Base-by-base conservation (phyloP, 2,797 vertebrate species). In the Poecilia velifera region DNA sequence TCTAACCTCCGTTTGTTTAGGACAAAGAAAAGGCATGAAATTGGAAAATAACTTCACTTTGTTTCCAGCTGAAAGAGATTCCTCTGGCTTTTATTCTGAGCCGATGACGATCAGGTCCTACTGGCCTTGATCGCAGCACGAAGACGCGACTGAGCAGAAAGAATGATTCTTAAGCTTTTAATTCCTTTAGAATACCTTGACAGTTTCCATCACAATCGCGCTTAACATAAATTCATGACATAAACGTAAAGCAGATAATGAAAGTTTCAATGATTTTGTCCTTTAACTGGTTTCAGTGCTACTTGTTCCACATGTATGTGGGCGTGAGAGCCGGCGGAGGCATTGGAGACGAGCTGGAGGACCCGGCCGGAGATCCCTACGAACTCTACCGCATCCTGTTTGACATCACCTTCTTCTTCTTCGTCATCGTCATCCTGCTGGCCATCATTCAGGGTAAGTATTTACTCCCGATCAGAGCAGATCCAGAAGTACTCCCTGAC, bases 371-470 rank as follows among this genome's bases (percentile, higher is more conserved):
- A 55, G 98, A 99, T 86, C 97, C 98, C 28, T 99, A 97, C 0
- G 98, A 99, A 92, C 97, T 99, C 90, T 99, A 98, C 89, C 97
- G 98, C 86, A 99, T 99, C 86, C 96, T 99, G 91, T 99, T 99
- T 34, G 98, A 99, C 94, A 99, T 99, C 91, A 99, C 98, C n/a
- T 99, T 99, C 95, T 99, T 99, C 96, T 99, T 99, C 96, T 99
- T 99, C 1, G 98, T 99, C 91, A 99, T 99, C n/a, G 98, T 99
- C 95, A 99, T 99, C 93, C 93, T 99, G 82, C 92, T 99, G 94
- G 98, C 98, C 92, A 99, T 99, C 93, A 99, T 99, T 94, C 98
- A 99, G 97, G 98, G 98, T 99, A 95, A 16, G 6, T 16, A 2
- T 5, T 71, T 3, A 16, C 41, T 45, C 68, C 25, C 41, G 1